phyloP scores from a whole-genome alignment of 2,113 vertebrate species.

The Charadrius vociferus region DNA sequence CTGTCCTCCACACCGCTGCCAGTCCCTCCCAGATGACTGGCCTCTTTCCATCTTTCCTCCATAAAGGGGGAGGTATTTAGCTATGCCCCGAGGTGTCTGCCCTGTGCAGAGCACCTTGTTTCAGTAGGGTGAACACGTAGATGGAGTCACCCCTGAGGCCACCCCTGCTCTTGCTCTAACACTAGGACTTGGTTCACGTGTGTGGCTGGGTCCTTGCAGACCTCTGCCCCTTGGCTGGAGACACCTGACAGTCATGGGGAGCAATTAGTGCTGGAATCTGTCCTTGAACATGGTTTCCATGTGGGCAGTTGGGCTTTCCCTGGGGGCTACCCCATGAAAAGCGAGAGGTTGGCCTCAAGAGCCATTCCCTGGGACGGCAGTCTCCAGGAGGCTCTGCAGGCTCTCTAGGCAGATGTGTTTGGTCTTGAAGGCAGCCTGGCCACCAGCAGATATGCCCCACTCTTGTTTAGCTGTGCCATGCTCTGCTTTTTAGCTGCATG shows the following conservation, averaged over 20 bases:
- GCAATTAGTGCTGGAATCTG: not conserved
- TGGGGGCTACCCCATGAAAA: not conserved
- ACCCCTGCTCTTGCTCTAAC: not conserved
- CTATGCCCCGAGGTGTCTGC: not conserved
- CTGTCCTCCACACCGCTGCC: not conserved
- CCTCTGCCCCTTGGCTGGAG: not conserved
- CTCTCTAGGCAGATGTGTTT: not conserved
- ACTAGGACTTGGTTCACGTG: not conserved
- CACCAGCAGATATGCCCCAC: accelerated
- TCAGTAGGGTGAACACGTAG: not conserved
- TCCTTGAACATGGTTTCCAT: not conserved
- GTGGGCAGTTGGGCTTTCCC: not conserved
- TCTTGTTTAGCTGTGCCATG: not conserved
- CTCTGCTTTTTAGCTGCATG: not conserved
- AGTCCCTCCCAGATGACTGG: not conserved
- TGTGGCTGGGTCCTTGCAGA: not conserved
- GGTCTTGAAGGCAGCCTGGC: not conserved
- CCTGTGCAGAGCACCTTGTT: not conserved
- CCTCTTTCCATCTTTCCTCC: not conserved
- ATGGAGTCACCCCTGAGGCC: not conserved
- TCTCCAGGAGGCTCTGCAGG: not conserved
- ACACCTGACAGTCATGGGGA: not conserved
- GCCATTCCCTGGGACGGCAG: accelerated
- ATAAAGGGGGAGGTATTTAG: not conserved
- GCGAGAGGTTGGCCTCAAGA: not conserved